Base-by-base conservation (phyloP, 2,888 invertebrate species). In the Drosophila atripex region DNA sequence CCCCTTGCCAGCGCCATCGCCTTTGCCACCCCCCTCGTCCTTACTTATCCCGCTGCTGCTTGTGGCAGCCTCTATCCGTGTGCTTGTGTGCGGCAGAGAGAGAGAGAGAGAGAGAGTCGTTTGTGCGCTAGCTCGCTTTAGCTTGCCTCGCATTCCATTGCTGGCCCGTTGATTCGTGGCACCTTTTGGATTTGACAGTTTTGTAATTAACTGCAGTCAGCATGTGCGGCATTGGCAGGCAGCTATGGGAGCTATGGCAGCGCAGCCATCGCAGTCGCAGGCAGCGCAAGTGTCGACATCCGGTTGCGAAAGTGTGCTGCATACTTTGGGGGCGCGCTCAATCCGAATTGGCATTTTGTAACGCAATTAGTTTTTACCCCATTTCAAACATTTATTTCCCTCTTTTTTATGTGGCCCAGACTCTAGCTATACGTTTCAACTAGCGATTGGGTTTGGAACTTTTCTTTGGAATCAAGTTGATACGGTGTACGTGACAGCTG, bases 121-220 rank as follows among this genome's bases (percentile, higher is more conserved):
- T 79, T 78, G 76, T 76, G 25, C 38, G 51, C 9, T 12, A 21
- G 35, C 76, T 60, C 58, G 61, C 53, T 57, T 45, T 73, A 41
- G 58, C 57, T 77, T 54, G 50, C 49, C 55, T 49, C 70, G 73
- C 53, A 38, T 71, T 84, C 49, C 58, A 66, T 71, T 72, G 83
- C 66, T 80, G 51, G 70, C 65, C 71, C 71, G 78, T 76, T 79
- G 83, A 82, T 85, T 86, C 86, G 89, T 77, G 84, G 82, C 87
- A 87, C 85, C 88, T 89, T 87, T 88, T 91, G 91, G 90, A 88
- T 86, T 90, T 91, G 91, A 91, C 91, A 91, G 91, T 89, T 91
- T 91, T 88, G 90, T 91, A 91, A 91, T 91, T 91, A 91, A 91
- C 90, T 90, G 88, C 90, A 90, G 89, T 86, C 82, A 76, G 78